Evolutionary conservation across 2,113 vertebrate genomes (phyloP).

Genomic region (Cygnus buccinator): DNA sequence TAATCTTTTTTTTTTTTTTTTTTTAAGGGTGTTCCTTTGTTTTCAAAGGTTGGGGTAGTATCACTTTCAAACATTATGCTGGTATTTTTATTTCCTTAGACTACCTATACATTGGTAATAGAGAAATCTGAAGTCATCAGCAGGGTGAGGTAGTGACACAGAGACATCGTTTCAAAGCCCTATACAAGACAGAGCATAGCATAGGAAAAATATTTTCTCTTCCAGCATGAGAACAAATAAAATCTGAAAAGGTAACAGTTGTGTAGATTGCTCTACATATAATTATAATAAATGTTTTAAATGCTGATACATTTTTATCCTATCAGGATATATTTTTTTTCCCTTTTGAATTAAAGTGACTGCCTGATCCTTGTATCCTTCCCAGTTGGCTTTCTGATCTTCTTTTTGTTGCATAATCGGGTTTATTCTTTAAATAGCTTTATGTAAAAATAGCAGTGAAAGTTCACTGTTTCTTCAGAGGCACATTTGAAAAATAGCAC

Average conservation of each 20-base stretch:
- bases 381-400: not conserved
- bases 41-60: not conserved
- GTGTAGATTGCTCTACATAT: not conserved
- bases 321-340: not conserved
- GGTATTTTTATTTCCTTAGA: not conserved
- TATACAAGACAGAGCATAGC: fast-evolving
- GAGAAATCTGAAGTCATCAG: not conserved
- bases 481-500: not conserved
- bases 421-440: not conserved
- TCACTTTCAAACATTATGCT: fast-evolving
- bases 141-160: fast-evolving
- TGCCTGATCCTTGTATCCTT: not conserved
- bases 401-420: not conserved
- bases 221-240: not conserved
- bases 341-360: not conserved
- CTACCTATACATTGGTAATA: not conserved
- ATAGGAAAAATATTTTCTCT: not conserved
- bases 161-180: not conserved
- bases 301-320: not conserved
- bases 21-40: not conserved
- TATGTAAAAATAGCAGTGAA: not conserved
- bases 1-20: not conserved
- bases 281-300: not conserved
- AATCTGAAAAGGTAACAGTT: not conserved
- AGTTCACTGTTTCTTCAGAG: not conserved